A percentile compares a stretch with the other conserved stretches of the same genome.
phyloP scores from a whole-genome alignment of 2,888 invertebrate genomes.

The Drosophila ustulata region DNA sequence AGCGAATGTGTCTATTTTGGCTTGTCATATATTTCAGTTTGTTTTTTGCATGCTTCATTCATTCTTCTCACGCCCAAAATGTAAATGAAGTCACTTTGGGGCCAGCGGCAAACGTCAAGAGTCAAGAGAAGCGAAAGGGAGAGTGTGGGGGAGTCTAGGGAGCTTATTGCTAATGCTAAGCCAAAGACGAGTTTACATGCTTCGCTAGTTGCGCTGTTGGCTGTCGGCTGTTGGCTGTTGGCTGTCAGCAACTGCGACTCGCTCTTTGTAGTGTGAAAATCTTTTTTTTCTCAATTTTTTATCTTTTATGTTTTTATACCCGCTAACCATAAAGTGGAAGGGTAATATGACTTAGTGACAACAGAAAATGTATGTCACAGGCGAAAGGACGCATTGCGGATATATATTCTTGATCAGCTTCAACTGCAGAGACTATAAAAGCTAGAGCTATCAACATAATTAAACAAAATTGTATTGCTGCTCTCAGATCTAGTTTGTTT shows the following conservation, averaged over 20 bases:
- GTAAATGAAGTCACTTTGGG: conserved; percentile 67
- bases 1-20: conserved; percentile 26
- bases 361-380: too few relatives aligned
- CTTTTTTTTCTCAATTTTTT: conserved; percentile 19
- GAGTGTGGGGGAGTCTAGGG: not conserved
- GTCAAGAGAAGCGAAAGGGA: not conserved
- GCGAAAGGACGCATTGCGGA: too few relatives aligned
- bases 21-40: conserved; percentile 40
- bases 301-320: not conserved
- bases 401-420: too few relatives aligned
- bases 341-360: too few relatives aligned
- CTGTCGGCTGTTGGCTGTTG: conserved; percentile 24
- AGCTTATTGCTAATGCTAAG: conserved; percentile 49
- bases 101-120: conserved; percentile 20
- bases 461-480: too few relatives aligned
- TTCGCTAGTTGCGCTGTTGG: conserved; percentile 34
- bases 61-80: conserved; percentile 78
- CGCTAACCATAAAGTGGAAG: too few relatives aligned
- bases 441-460: too few relatives aligned
- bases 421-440: too few relatives aligned
- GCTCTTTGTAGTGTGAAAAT: conserved; percentile 69
- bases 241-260: conserved; percentile 42
- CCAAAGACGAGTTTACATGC: conserved; percentile 69
- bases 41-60: conserved; percentile 51
- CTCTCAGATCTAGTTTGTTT: too few relatives aligned